Base-by-base conservation (phyloP, 37 sponge, comb jelly and placozoan genomes). In the Halisarca cf. caerulea region DNA sequence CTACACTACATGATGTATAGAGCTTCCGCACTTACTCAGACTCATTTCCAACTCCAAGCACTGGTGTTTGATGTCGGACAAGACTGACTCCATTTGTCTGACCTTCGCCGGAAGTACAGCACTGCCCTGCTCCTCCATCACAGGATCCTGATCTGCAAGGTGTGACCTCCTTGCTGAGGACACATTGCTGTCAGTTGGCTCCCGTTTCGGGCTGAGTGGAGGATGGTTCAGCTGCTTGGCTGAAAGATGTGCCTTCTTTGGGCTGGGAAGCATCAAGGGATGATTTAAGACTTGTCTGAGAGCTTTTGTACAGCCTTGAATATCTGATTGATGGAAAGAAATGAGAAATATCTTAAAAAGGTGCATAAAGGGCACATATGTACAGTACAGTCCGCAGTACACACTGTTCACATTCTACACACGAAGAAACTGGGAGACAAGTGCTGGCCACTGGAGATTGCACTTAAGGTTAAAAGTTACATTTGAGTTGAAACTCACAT, bases 261-360 rank as follows among this genome's bases (percentile, higher is more conserved):
- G 61, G 54, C 70, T 59, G 57, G 86, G 34, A 25, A 88, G 35
- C 43, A 83, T 20, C 25, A 85, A 59, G 17, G 89, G 89, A 51
- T 89, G 86, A 39, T 80, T 80, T 54, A 93, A 78, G 8, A 90
- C 82, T 66, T 89, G 35, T 21, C 75, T 64, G 17, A 93, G 88
- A 18, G 85, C 90, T 23, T 64, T 66, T 42, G 87, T 38, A 41
- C 93, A 93, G 18, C 90, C 78, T 37, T 61, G 40, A 18, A 80
- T n/a, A 53, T 93, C 93, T 93, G 45, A 6, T 21, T 44, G 35
- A 9, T 9, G 35, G 8, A 64, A 30, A 47, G 51, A 47, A 47
- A 47, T 47, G n/a, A n/a, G n/a, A n/a, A n/a, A n/a, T n/a, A n/a
- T n/a, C n/a, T n/a, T n/a, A n/a, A n/a, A n/a, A n/a, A n/a, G n/a